phyloP scores from a whole-genome alignment of 1,140 invertebrate genomes.

The Thaumatotibia leucotreta region DNA sequence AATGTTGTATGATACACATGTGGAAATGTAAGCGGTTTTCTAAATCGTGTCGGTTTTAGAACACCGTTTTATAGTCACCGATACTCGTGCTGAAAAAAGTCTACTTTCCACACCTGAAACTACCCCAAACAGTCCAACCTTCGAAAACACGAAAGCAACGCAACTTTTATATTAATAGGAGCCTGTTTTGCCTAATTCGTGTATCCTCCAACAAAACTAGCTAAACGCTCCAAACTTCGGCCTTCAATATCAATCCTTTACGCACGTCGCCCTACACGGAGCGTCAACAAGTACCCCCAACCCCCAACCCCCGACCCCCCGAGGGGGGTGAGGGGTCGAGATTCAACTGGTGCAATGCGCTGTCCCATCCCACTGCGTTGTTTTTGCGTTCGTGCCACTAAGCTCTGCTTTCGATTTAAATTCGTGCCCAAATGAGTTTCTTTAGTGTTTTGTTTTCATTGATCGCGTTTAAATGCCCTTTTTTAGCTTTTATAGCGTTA shows the following conservation, averaged over 20 bases:
- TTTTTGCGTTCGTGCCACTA: constrained; percentile 46
- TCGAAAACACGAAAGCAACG: no score
- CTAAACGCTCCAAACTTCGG: neutral
- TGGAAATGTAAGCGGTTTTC: no score
- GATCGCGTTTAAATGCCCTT: neutral
- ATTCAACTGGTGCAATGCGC: constrained; percentile 75
- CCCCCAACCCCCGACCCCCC: no score
- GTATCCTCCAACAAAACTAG: no score
- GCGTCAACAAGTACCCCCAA: constrained; percentile 59
- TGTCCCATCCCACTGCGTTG: constrained; percentile 53
- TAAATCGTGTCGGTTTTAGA: no score
- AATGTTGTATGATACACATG: no score
- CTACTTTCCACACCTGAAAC: no score
- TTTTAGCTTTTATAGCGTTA: neutral
- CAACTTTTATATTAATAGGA: no score
- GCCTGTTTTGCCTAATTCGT: no score
- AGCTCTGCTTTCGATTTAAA: neutral
- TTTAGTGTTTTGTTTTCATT: neutral
- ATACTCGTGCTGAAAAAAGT: no score
- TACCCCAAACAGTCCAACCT: no score
- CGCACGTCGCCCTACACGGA: constrained; percentile 40
- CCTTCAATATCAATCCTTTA: constrained; percentile 36
- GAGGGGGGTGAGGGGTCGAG: constrained; percentile 44
- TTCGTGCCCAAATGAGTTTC: neutral
- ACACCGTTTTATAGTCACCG: no score